Evolutionary conservation across 1,140 invertebrate species (phyloP).

Genomic region (Meloidogyne floridensis): DNA sequence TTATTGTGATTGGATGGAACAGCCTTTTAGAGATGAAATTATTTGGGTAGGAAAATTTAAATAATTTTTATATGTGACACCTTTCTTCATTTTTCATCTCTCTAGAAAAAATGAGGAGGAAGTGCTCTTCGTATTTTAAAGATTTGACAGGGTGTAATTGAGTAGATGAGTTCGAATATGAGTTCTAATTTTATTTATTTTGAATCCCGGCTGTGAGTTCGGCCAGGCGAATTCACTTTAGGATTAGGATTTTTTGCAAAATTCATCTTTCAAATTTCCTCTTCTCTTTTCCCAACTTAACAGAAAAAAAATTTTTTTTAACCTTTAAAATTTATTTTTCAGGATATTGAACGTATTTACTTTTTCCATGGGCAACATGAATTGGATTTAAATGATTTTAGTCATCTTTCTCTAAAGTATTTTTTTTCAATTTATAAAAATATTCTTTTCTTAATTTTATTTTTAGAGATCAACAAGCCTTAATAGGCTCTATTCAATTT

Average conservation of each 20-base stretch:
- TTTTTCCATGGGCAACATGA: constrained; percentile 56
- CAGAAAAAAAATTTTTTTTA: background rate
- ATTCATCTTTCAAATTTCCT: no score
- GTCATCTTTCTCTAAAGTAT: constrained; percentile 58
- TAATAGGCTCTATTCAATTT: constrained; percentile 63
- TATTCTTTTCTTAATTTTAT: background rate
- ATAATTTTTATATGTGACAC: constrained; percentile 25
- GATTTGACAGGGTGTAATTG: no score
- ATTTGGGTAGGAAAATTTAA: constrained; percentile 45
- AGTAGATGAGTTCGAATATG: no score
- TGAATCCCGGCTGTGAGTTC: no score
- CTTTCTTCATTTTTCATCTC: no score
- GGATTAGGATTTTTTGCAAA: no score
- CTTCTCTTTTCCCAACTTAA: no score
- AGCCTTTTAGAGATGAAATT: constrained; percentile 62
- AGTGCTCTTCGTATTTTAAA: no score
- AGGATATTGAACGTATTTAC: constrained; percentile 65
- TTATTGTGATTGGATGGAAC: constrained; percentile 62
- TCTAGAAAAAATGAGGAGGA: no score
- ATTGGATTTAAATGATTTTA: constrained; percentile 63
- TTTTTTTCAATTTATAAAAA: constrained; percentile 24
- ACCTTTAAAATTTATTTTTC: constrained; percentile 20
- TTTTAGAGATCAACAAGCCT: constrained; percentile 61
- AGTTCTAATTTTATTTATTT: no score
- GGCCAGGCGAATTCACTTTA: no score